phyloP scores from a whole-genome alignment of 1,140 invertebrate genomes.

The Paralvinella palmiformis region DNA sequence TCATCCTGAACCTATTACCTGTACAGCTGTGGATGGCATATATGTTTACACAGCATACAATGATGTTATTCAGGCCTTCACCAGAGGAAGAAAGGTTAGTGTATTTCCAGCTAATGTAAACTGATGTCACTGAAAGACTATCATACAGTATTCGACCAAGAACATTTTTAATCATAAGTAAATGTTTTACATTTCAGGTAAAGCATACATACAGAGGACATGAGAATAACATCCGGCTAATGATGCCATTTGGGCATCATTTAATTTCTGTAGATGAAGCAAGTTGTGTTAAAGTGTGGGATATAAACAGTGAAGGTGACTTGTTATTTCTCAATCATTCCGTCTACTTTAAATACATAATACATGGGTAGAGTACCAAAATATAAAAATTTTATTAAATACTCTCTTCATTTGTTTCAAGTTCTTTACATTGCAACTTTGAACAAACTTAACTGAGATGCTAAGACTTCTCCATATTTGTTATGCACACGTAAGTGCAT shows the following conservation, averaged over 20 bases:
- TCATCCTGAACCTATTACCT: slow-evolving; percentile 76
- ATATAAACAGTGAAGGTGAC: slow-evolving; percentile 67
- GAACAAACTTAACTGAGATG: background rate
- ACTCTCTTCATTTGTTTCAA: too few relatives aligned
- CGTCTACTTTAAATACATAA: background rate
- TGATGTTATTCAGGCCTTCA: slow-evolving; percentile 77
- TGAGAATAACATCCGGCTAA: slow-evolving; percentile 60
- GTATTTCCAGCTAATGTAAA: background rate
- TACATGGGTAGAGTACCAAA: too few relatives aligned
- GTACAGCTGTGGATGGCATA: slow-evolving; percentile 69
- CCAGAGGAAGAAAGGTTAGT: slow-evolving; percentile 68
- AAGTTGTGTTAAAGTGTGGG: slow-evolving; percentile 76
- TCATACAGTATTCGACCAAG: too few relatives aligned
- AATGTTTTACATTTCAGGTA: slow-evolving; percentile 47
- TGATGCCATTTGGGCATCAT: slow-evolving; percentile 82
- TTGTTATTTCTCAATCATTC: background rate
- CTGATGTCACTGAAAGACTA: background rate
- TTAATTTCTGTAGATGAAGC: slow-evolving; percentile 77
- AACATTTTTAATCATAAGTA: too few relatives aligned
- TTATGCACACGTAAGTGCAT: background rate
- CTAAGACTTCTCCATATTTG: background rate
- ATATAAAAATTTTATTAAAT: too few relatives aligned
- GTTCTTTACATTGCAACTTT: too few relatives aligned
- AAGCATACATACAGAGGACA: slow-evolving; percentile 78
- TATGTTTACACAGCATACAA: slow-evolving; percentile 75